Evolutionary conservation across 2,888 invertebrate species (phyloP).

Genomic region (Parnassius mnemosyne): DNA sequence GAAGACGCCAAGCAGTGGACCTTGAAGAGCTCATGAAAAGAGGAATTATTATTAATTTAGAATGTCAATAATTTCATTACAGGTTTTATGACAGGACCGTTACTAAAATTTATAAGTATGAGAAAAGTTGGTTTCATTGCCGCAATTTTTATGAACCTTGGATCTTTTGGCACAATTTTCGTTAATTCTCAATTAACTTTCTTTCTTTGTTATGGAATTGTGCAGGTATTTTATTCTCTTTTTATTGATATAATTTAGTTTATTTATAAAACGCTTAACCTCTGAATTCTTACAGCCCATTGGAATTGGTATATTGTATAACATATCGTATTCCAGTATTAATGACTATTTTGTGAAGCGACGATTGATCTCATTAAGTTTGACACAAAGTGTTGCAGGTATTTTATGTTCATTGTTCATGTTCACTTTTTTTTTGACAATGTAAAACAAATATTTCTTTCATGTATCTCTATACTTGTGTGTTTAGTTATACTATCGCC

Average conservation of each 20-base stretch:
- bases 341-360: slow-evolving; percentile 56
- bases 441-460: no score
- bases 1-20: no score
- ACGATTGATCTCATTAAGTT: slow-evolving; percentile 47
- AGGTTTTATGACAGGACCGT: slow-evolving; percentile 51
- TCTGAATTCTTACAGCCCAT: slow-evolving; percentile 42
- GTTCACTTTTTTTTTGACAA: no score
- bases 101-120: slow-evolving; percentile 47
- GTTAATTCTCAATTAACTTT: slow-evolving; percentile 42
- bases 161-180: slow-evolving; percentile 45
- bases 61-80: slow-evolving; percentile 29
- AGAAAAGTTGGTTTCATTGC: slow-evolving; percentile 44
- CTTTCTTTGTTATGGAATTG: slow-evolving; percentile 47
- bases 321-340: slow-evolving; percentile 44
- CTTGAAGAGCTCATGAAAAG: no score
- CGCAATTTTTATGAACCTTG: slow-evolving; percentile 39
- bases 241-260: slow-evolving; percentile 17
- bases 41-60: no score
- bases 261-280: neutral
- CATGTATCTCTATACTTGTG: no score
- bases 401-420: neutral
- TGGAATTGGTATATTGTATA: slow-evolving; percentile 48
- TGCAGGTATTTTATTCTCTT: slow-evolving; percentile 44
- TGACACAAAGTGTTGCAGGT: slow-evolving; percentile 51
- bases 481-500: no score